A percentile compares a stretch with the other conserved stretches of the same genome.
phyloP scores from a whole-genome alignment of 2,888 invertebrate genomes.

The Chalcosyrphus nemorum region DNA sequence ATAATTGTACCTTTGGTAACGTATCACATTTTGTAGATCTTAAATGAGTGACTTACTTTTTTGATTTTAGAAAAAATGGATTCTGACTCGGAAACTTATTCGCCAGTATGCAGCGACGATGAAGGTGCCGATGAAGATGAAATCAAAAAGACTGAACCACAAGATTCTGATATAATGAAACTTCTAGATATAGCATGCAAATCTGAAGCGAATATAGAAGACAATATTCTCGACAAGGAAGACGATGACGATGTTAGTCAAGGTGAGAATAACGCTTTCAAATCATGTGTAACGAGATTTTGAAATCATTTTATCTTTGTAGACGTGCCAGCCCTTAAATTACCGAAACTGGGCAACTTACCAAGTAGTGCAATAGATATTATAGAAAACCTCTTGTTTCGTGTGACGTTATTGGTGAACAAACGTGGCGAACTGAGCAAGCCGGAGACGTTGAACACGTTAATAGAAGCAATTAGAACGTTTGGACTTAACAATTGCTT shows the following conservation, averaged over 20 bases:
- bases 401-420: constrained; percentile 79
- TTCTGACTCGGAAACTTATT: constrained; percentile 79
- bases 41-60: background rate
- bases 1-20: constrained; percentile 73
- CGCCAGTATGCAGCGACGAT: constrained; percentile 82
- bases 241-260: constrained; percentile 79
- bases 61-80: constrained; percentile 62
- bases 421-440: constrained; percentile 79
- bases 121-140: constrained; percentile 77
- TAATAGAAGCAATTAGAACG: constrained; percentile 79
- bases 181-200: constrained; percentile 78
- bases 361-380: constrained; percentile 78
- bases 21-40: background rate
- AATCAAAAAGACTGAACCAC: constrained; percentile 72
- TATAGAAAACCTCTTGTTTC: constrained; percentile 80
- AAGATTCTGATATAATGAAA: constrained; percentile 78
- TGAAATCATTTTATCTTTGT: background rate
- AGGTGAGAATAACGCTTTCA: constrained; percentile 68
- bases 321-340: constrained; percentile 77
- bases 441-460: constrained; percentile 79
- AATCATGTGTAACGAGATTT: background rate
- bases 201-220: constrained; percentile 77
- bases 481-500: constrained; percentile 80
- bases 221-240: constrained; percentile 79
- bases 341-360: constrained; percentile 75